A percentile compares a stretch with the other conserved stretches of the same genome.
Evolutionary conservation across 1,140 invertebrate species (phyloP).

Genomic region (Choristoneura fumiferana): DNA sequence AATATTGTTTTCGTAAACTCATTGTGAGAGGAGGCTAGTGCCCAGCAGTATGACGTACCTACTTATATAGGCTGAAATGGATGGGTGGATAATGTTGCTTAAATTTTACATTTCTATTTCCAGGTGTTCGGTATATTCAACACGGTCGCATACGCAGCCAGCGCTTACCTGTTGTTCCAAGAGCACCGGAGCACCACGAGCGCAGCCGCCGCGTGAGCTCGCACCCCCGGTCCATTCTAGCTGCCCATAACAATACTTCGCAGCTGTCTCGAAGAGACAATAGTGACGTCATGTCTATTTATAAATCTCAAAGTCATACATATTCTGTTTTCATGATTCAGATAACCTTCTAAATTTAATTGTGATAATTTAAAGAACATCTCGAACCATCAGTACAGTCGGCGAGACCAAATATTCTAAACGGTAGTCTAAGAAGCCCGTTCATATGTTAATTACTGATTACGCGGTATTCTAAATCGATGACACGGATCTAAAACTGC

Average conservation of each 20-base stretch:
- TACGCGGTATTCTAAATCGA: neutral
- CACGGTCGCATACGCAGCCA: slow-evolving; percentile 87
- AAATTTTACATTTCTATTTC: slow-evolving; percentile 23
- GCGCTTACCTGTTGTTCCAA: slow-evolving; percentile 86
- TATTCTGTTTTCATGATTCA: slow-evolving; percentile 12
- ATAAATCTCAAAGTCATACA: slow-evolving; percentile 16
- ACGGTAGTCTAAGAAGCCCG: neutral
- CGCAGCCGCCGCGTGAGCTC: slow-evolving; percentile 56
- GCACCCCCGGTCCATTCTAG: neutral
- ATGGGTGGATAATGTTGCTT: no score
- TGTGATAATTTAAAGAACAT: neutral
- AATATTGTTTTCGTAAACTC: no score
- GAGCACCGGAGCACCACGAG: slow-evolving; percentile 83
- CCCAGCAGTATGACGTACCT: no score
- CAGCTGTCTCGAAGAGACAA: neutral
- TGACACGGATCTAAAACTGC: slow-evolving; percentile 3
- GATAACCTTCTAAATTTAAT: slow-evolving; percentile 2
- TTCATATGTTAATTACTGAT: neutral
- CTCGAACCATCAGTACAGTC: neutral
- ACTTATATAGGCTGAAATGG: no score
- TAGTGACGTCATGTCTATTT: slow-evolving; percentile 11
- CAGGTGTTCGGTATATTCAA: slow-evolving; percentile 91
- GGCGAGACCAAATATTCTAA: slow-evolving; percentile 3
- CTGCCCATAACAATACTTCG: neutral
- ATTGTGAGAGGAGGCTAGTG: no score